These are phyloP conservation scores for Macrotrachela quadricornifera DNA, from an alignment of 1,140 invertebrate genomes.

Conservation along the genomic window DNA sequence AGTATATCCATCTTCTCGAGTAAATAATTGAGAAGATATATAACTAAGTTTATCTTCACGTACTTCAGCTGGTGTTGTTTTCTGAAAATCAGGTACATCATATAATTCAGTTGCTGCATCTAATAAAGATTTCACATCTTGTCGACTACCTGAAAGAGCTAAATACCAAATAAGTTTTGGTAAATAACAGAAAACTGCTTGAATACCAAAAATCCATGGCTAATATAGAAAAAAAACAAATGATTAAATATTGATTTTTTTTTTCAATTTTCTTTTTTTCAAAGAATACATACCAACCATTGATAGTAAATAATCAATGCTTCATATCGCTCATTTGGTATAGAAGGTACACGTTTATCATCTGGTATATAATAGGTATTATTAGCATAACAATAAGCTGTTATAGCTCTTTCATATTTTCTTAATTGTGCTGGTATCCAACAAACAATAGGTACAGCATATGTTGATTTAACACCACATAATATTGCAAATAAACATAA, in stretches of 20 bases:
- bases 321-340: neutral
- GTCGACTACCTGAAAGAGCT: no score
- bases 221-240: conserved; percentile 72
- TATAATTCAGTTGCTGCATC: neutral
- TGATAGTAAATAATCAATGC: conserved; percentile 7
- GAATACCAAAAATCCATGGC: conserved; percentile 13
- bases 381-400: conserved; percentile 12
- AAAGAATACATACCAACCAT: conserved; percentile 54
- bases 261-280: conserved; percentile 38
- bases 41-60: no score
- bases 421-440: conserved; percentile 12
- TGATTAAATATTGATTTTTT: conserved; percentile 43
- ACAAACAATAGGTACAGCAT: conserved; percentile 11
- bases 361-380: conserved; percentile 8
- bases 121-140: neutral
- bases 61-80: no score
- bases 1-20: no score
- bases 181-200: neutral
- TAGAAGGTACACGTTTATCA: neutral
- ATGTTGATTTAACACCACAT: neutral
- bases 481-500: no score
- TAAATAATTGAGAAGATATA: no score
- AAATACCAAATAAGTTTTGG: neutral
- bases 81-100: no score
- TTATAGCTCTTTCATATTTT: conserved; percentile 10